Base-by-base conservation (phyloP, 2,888 invertebrate species). In the Daptonema setosum region DNA sequence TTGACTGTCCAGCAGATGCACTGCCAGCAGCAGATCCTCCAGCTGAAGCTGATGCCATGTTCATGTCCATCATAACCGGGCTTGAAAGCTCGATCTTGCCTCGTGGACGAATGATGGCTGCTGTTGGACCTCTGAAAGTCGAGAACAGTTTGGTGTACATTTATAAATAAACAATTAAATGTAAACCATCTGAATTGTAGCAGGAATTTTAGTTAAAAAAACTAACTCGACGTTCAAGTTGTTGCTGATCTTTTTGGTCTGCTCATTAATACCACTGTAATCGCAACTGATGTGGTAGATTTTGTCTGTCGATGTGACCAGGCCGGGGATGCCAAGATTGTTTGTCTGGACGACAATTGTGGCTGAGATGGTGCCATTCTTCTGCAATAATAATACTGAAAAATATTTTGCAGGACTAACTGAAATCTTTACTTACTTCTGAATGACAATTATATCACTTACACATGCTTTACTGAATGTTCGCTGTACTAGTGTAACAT, bases 51-150 rank as follows among this genome's bases (percentile, higher is more conserved):
- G 45, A n/a, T 8, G 11, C 62, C 54, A 60, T 61, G 56, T 61
- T 58, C 61, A 69, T 61, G 59, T 67, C 65, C 69, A 69, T 69
- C 28, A 67, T 63, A 45, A 69, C 68, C 25, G 69, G 69, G 59
- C 68, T 69, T 55, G 66, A 66, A 54, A 69, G 63, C 58, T 68
- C 68, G 59, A 69, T 67, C 62, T 68, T 68, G 58, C 69, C 69
- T 17, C 67, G 61, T 30, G 69, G 69, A 57, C 68, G 67, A 57
- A 69, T 69, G 48, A 68, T 59, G 54, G 65, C 63, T 26, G 68
- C 65, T 55, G 63, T 63, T 28, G 68, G 69, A n/a, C 69, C 69
- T 54, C 65, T 66, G 57, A n/a, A 26, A 41, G 5, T 45, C 54
- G 24, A 24, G n/a, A n/a, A n/a, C 20, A 52, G n/a, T n/a, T n/a